Evolutionary conservation across 1,140 invertebrate species (phyloP).

Genomic region (Kradibia gibbosae): DNA sequence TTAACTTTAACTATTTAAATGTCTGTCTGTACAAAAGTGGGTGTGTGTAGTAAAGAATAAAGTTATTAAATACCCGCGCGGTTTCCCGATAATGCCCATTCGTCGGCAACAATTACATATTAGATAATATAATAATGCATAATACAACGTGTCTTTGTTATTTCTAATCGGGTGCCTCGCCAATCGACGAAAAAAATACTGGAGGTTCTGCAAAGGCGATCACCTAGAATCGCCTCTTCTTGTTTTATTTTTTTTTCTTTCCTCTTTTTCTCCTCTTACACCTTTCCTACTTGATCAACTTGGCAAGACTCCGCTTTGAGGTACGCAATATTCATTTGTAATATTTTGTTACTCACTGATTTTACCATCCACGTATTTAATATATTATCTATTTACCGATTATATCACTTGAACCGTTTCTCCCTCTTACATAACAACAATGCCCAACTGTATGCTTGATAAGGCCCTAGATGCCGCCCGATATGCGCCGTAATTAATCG

Average conservation of each 20-base stretch:
- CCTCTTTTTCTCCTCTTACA: too few species aligned
- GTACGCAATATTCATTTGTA: constrained; percentile 15
- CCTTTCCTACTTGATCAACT: neutral
- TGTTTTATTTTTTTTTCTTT: neutral
- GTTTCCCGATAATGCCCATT: constrained; percentile 70
- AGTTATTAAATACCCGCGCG: constrained; percentile 64
- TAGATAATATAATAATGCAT: constrained; percentile 70
- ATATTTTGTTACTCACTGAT: constrained; percentile 27
- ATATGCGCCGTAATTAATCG: constrained; percentile 53
- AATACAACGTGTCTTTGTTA: constrained; percentile 55
- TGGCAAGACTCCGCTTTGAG: neutral
- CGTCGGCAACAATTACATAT: constrained; percentile 71
- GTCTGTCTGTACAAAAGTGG: constrained; percentile 53
- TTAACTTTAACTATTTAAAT: constrained; percentile 52
- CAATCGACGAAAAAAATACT: constrained; percentile 20
- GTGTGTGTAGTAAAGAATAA: constrained; percentile 61
- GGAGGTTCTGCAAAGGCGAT: neutral
- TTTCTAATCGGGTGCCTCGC: constrained; percentile 42
- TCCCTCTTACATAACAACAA: constrained; percentile 68
- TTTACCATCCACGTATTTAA: constrained; percentile 52
- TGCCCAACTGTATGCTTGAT: constrained; percentile 71
- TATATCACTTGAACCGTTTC: constrained; percentile 62
- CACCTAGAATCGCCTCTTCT: neutral
- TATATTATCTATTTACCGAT: constrained; percentile 66
- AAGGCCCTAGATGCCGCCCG: constrained; percentile 67